Conservation (phyloP, 1,140 invertebrate species). For the Zaprionus capensis region DNA sequence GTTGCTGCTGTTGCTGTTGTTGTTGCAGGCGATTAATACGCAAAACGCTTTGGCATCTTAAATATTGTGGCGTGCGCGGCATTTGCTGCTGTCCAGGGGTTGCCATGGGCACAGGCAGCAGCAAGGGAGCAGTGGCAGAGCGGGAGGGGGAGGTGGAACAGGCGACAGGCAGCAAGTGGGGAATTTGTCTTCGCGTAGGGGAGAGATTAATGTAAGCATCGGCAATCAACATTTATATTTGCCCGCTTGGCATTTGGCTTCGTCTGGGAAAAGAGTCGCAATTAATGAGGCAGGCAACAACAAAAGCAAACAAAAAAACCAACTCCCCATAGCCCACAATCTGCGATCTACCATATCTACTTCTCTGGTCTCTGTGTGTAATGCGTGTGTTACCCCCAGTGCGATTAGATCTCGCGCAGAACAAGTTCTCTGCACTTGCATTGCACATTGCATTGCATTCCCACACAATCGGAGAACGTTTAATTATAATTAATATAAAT, state of each 20-base stretch:
- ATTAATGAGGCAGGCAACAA: neutral
- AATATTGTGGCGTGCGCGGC: conserved; percentile 76
- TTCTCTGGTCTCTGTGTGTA: neutral
- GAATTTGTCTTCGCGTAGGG: conserved; percentile 14
- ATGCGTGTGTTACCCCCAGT: conserved; percentile 4
- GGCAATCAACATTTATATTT: conserved; percentile 79
- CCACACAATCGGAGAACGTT: conserved; percentile 29
- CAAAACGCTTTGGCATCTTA: conserved; percentile 81
- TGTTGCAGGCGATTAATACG: conserved; percentile 72
- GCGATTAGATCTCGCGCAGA: neutral
- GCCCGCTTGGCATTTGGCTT: conserved; percentile 68
- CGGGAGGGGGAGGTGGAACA: neutral
- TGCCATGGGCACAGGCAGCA: conserved; percentile 45
- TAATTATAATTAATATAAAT: conserved; percentile 66
- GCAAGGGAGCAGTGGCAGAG: neutral
- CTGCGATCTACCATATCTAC: neutral
- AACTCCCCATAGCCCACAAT: neutral
- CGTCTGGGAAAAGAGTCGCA: conserved; percentile 3
- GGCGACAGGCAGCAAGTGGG: neutral
- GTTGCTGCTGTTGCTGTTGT: conserved; percentile 22
- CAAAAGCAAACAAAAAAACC: neutral
- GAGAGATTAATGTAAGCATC: conserved; percentile 78
- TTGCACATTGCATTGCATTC: conserved; percentile 22
- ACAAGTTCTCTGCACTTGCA: conserved; percentile 4
- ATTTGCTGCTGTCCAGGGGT: conserved; percentile 30